Evolutionary conservation across 1,140 invertebrate genomes (phyloP), one percentile per base, ranked within the genome.

Genomic region (Heliconius nattereri): DNA sequence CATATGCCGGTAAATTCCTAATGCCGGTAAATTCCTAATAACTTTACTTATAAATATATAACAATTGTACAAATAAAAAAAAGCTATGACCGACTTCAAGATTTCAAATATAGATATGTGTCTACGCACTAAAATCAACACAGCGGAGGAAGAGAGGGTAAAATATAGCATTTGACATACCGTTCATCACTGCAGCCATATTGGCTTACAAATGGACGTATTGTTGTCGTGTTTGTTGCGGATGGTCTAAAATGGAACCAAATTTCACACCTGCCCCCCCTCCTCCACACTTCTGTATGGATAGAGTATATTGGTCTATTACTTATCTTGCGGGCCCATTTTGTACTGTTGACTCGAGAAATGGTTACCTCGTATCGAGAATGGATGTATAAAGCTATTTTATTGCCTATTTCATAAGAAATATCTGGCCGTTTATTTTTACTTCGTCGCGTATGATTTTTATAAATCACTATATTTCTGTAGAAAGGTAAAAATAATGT

Each of bases 281-380:
- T 52, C 76, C 9, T 52, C 76, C 74, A 77, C 75, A 74, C 70
- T 70, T 57, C 52, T 80, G 76, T 81, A 72, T 75, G 81, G 86
- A 85, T 84, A 78, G 77, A 81, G 79, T 79, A 82, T 88, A 89
- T 88, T 87, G 83, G 82, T 73, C 84, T 88, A 85, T 90, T 86
- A 86, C 83, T 87, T 86, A 86, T 83, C 79, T 81, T 73, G 75
- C 32, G 66, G 80, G 78, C 66, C 82, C 81, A 81, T 87, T 84
- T 87, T 83, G 84, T 81, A 77, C 81, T 81, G 83, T 83, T 80
- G 81, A 80, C 80, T 84, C 82, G 73, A 78, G 76, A 83, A 80
- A 80, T 80, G 74, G 81, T 75, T 54, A 77, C 66, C 74, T 66
- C 76, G 74, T 72, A 76, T 73, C 77, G 73, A 13, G 49, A 80